Percentiles rank a stretch among this genome's conserved stretches.
These are phyloP conservation scores for Gymnoscelis rufifasciata DNA, from an alignment of 2,888 invertebrate genomes.

Conservation along the genomic window DNA sequence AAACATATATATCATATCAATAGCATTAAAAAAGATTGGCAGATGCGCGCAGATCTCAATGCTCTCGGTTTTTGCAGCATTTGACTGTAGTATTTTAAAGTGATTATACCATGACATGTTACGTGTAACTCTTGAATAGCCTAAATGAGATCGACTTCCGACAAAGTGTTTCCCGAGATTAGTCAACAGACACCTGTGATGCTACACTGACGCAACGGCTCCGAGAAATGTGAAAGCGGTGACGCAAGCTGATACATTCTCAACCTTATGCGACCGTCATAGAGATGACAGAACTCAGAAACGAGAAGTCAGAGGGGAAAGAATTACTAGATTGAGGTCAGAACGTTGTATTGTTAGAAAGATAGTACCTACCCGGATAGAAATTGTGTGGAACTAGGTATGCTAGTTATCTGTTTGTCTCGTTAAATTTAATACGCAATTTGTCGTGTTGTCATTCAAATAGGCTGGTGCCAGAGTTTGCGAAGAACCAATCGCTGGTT, in stretches of 20 bases:
- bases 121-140: too few relatives aligned
- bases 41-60: too few relatives aligned
- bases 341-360: slow-evolving; percentile 6
- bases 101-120: too few relatives aligned
- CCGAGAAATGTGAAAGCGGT: slow-evolving; percentile 29
- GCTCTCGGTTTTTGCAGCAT: too few relatives aligned
- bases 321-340: slow-evolving; percentile 13
- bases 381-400: slow-evolving; percentile 2
- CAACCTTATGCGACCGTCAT: slow-evolving; percentile 13
- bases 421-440: not conserved
- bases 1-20: too few relatives aligned
- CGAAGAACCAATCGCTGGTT: too few relatives aligned
- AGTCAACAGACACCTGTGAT: slow-evolving; percentile 22
- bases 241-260: slow-evolving; percentile 21
- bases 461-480: too few relatives aligned
- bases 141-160: not conserved
- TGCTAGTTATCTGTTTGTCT: not conserved
- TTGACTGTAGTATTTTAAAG: too few relatives aligned
- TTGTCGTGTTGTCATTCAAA: not conserved
- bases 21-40: too few relatives aligned
- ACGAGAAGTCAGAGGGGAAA: slow-evolving; percentile 11
- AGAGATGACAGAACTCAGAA: slow-evolving; percentile 18
- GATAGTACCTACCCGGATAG: slow-evolving; percentile 3
- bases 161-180: slow-evolving; percentile 8
- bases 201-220: slow-evolving; percentile 23